Conservation (phyloP, 2,797 vertebrate species). For the Phrynocephalus guinanensis region DNA sequence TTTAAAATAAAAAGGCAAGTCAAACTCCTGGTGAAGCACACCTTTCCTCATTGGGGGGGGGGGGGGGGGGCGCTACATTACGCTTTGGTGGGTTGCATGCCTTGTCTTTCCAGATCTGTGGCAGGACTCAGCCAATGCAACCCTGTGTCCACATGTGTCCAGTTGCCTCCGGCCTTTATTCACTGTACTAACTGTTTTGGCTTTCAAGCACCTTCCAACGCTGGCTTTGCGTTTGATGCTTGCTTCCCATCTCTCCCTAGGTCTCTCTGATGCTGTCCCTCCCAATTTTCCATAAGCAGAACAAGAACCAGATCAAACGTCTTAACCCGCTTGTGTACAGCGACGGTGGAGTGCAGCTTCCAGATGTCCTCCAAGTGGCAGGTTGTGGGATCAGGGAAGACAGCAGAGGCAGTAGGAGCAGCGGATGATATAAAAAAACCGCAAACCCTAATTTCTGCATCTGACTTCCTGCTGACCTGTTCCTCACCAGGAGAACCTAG, state of each 20-base stretch:
- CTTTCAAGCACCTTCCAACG: background rate
- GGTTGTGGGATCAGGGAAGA: slow-evolving; percentile 64
- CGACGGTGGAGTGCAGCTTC: slow-evolving; percentile 64
- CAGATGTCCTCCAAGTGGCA: slow-evolving; percentile 63
- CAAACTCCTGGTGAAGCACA: no score
- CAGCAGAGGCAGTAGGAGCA: slow-evolving; percentile 52
- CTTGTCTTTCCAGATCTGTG: no score
- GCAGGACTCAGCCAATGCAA: no score
- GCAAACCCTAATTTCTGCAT: slow-evolving; percentile 72
- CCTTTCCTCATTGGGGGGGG: no score
- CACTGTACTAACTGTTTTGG: background rate
- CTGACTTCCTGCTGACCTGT: slow-evolving; percentile 77
- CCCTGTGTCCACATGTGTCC: no score
- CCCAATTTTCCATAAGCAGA: slow-evolving; percentile 82
- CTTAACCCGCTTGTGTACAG: slow-evolving; percentile 61
- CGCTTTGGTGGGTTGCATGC: no score
- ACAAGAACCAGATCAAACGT: slow-evolving; percentile 76
- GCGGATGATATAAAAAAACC: slow-evolving; percentile 58
- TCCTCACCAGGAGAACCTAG: slow-evolving; percentile 75
- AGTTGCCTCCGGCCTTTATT: background rate
- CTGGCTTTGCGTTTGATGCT: background rate
- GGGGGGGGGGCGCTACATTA: no score
- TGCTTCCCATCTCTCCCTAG: slow-evolving; percentile 75
- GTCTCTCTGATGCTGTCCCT: slow-evolving; percentile 79
- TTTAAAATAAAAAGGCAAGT: no score